Conservation (phyloP, 2,797 vertebrate species). For the Sus cebifrons region DNA sequence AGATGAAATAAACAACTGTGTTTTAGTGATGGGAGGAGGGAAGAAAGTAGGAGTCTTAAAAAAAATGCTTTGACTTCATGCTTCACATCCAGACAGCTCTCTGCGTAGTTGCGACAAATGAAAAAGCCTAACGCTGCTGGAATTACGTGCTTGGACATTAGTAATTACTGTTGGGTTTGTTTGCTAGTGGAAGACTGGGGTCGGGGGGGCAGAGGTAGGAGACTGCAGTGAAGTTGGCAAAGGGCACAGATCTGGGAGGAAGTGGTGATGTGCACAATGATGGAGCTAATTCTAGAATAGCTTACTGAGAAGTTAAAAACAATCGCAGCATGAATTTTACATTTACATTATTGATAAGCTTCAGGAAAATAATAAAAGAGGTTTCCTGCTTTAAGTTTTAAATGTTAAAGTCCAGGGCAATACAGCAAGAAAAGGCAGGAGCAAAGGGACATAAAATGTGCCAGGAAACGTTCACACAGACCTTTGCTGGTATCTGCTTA, state of each 20-base stretch:
- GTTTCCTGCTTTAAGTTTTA: constrained; percentile 64
- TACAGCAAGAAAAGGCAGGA: constrained; percentile 28
- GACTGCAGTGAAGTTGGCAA: constrained; percentile 88
- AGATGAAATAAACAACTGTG: constrained; percentile 76
- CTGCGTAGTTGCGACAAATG: constrained; percentile 89
- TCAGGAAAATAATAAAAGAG: constrained; percentile 11
- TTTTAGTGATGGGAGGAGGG: constrained; percentile 41
- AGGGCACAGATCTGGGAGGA: constrained; percentile 29
- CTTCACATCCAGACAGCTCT: constrained; percentile 83
- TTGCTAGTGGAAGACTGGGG: constrained; percentile 85
- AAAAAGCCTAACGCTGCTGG: constrained; percentile 83
- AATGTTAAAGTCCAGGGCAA: constrained; percentile 62
- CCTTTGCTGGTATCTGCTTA: constrained; percentile 4
- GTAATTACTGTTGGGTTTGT: constrained; percentile 88
- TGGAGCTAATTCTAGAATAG: constrained; percentile 51
- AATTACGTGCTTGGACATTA: constrained; percentile 89
- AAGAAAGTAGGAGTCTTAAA: constrained; percentile 64
- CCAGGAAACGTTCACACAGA: not conserved
- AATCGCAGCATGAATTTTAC: constrained; percentile 31
- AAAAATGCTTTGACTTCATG: constrained; percentile 76
- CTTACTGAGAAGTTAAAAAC: constrained; percentile 66
- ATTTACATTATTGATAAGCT: constrained; percentile 54
- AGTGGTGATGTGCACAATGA: constrained; percentile 42
- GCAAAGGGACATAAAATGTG: constrained; percentile 25
- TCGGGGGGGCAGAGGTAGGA: constrained; percentile 76